phyloP scores from a whole-genome alignment of 2,797 vertebrate genomes.

The Numenius phaeopus region DNA sequence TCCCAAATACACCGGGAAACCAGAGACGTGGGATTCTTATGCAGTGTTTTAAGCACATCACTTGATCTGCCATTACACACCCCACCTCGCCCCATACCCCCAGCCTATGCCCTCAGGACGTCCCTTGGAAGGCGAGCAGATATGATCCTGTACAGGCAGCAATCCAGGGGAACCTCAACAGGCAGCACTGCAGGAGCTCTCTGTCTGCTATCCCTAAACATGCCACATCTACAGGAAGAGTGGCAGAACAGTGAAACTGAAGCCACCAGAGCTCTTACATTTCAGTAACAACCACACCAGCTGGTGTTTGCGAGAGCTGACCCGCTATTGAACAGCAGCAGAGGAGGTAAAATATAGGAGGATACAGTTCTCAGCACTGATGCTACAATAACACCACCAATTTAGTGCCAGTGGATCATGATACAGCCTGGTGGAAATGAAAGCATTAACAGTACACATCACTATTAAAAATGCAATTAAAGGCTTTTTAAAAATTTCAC shows the following conservation, averaged over 20 bases:
- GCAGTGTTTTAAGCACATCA: background rate
- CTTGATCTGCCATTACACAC: accelerated
- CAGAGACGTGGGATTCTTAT: background rate
- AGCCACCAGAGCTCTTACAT: background rate
- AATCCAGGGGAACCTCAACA: background rate
- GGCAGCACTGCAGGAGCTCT: background rate
- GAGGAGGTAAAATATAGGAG: background rate
- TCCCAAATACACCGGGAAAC: background rate
- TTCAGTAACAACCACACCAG: background rate
- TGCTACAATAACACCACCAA: background rate
- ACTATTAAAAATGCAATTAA: background rate
- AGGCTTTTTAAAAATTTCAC: background rate
- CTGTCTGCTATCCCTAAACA: background rate
- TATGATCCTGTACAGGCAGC: background rate
- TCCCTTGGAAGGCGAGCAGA: background rate
- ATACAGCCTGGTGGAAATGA: background rate
- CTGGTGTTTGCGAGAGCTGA: background rate
- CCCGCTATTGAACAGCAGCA: accelerated
- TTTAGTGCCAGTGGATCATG: background rate
- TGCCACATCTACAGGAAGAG: background rate
- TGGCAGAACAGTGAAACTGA: background rate
- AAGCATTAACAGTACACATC: background rate
- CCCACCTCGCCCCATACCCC: accelerated
- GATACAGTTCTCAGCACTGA: background rate
- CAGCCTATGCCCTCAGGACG: accelerated